Evolutionary conservation across 1,140 invertebrate genomes (phyloP), one percentile per base, ranked within the genome.

Genomic region (Lepidurus arcticus): DNA sequence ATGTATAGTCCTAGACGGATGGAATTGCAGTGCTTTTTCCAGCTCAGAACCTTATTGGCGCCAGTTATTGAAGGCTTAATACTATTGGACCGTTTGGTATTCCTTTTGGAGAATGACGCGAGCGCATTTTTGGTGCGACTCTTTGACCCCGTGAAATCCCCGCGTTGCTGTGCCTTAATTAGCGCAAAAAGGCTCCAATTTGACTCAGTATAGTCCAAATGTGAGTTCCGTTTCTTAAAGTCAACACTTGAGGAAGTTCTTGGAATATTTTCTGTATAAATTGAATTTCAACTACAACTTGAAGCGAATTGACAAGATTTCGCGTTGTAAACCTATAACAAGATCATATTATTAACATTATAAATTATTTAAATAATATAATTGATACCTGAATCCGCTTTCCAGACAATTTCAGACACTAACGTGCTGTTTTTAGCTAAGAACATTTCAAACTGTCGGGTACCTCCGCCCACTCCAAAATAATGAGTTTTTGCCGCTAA

Each of bases 401-500:
- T 53, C 44, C 76, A 76, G 10, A 76, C 45, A 76, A 45, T 42
- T 47, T 53, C 65, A 7, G 76, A 76, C 16, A 65, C 34, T 10
- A 10, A 13, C 44, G 44, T 34, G 10, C 76, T 47, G 9, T 76
- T 65, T 26, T 79, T 74, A 21, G 24, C 26, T 34, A 79, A 21
- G 13, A 74, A 21, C 13, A 44, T 47, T 75, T 80, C 76, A 74
- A 80, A 80, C 24, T 74, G 77, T 1, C 43, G 42, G 7, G 77
- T 16, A 26, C 75, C 79, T 47, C 95, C 94, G 47, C 94, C 95
- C 73, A 96, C 93, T 79, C 94, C 95, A 88, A 96, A 96, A 85
- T 97, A 97, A 85, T 91, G 90, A 9, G 88, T 90, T 87, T 97
- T 97, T 1, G 91, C 94, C 79, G 93, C 94, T 44, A 96, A 82